phyloP scores from a whole-genome alignment of 2,888 invertebrate genomes.

The Drosophila kanekoi region DNA sequence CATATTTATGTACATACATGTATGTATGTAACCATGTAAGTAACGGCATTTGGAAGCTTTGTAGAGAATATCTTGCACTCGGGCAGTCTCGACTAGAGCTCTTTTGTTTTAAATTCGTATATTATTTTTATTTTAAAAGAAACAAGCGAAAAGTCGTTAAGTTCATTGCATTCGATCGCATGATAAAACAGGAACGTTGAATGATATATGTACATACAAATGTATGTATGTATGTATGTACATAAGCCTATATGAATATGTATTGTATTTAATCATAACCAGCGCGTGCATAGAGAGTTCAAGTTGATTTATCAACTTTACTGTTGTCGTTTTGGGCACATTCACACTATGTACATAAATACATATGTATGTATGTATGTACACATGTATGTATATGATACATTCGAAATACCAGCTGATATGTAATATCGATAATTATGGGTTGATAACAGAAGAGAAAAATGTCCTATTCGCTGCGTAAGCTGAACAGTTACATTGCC shows the following conservation, averaged over 20 bases:
- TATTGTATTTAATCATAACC: constrained; percentile 39
- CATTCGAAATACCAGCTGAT: neutral
- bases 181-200: constrained; percentile 52
- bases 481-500: constrained; percentile 30
- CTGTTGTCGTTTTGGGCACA: constrained; percentile 9
- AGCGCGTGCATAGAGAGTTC: constrained; percentile 57
- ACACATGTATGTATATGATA: neutral
- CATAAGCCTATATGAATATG: constrained; percentile 9
- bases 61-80: neutral
- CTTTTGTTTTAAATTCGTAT: constrained; percentile 41
- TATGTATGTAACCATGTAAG: too few relatives aligned
- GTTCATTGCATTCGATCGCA: constrained; percentile 77
- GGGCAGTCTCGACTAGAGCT: neutral
- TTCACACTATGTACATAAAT: constrained; percentile 1
- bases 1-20: too few relatives aligned
- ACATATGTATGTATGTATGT: too few relatives aligned
- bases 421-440: constrained; percentile 15
- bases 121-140: constrained; percentile 77
- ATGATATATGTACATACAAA: constrained; percentile 8
- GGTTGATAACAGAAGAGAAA: constrained; percentile 1
- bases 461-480: constrained; percentile 3
- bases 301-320: constrained; percentile 67
- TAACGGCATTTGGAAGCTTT: neutral
- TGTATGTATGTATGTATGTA: neutral
- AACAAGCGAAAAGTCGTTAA: constrained; percentile 72